A percentile compares a stretch with the other conserved stretches of the same genome.
phyloP scores from a whole-genome alignment of 1,140 invertebrate species.

The Drosophila bocqueti region DNA sequence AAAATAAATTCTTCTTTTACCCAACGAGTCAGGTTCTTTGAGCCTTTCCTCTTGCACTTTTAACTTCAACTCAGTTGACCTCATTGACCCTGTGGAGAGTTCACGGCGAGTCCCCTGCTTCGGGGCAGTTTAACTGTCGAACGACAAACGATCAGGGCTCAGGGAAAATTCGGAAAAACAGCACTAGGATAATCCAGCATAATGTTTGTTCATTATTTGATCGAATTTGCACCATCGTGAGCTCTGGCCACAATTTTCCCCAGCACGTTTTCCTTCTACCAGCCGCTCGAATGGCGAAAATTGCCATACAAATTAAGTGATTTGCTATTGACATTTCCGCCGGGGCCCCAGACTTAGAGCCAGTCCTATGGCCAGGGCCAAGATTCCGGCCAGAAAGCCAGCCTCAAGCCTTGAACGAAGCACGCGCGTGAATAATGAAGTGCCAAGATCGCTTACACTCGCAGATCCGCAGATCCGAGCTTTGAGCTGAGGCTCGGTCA shows the following conservation, averaged over 20 bases:
- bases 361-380: constrained; percentile 29
- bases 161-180: constrained; percentile 20
- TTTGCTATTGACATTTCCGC: constrained; percentile 84
- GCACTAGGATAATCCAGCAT: constrained; percentile 54
- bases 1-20: neutral
- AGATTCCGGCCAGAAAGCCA: constrained; percentile 20
- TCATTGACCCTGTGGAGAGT: constrained; percentile 58
- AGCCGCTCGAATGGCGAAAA: constrained; percentile 56
- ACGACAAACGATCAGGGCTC: constrained; percentile 60
- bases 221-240: constrained; percentile 75
- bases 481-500: constrained; percentile 30
- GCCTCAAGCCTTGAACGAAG: constrained; percentile 71
- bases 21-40: neutral
- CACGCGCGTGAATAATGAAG: constrained; percentile 84
- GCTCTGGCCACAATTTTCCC: constrained; percentile 53
- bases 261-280: constrained; percentile 64
- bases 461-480: constrained; percentile 6
- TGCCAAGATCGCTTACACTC: constrained; percentile 83
- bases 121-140: constrained; percentile 33
- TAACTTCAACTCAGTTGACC: constrained; percentile 59
- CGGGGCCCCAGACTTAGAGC: constrained; percentile 20
- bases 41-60: neutral
- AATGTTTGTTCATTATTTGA: constrained; percentile 79
- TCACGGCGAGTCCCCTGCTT: constrained; percentile 40
- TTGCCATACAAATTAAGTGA: constrained; percentile 84